Conservation (phyloP, 2,888 invertebrate species). For the Alloscopus bannaensis region DNA sequence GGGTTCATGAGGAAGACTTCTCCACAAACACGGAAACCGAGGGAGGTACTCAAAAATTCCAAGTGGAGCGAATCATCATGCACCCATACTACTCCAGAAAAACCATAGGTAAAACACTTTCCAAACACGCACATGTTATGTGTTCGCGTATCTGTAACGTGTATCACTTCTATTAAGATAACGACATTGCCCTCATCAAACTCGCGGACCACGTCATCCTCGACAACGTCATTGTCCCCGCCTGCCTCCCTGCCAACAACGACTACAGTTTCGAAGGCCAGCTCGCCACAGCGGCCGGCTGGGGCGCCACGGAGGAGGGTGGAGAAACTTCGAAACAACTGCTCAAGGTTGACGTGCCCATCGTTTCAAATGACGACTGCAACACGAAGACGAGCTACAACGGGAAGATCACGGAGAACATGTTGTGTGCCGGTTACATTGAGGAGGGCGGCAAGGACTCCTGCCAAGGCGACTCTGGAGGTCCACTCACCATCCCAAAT, state of each 20-base stretch:
- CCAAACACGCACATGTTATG: slow-evolving; percentile 11
- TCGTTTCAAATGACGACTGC: slow-evolving; percentile 67
- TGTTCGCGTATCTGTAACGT: too few relatives aligned
- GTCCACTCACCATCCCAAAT: slow-evolving; percentile 67
- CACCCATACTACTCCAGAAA: slow-evolving; percentile 63
- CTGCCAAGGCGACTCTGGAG: slow-evolving; percentile 47
- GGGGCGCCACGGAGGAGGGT: slow-evolving; percentile 65
- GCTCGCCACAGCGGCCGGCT: slow-evolving; percentile 56
- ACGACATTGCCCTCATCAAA: slow-evolving; percentile 67
- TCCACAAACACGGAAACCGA: slow-evolving; percentile 62
- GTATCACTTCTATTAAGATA: slow-evolving; percentile 26
- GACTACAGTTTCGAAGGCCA: slow-evolving; percentile 62
- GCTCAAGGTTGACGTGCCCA: slow-evolving; percentile 70
- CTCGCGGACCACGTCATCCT: slow-evolving; percentile 62
- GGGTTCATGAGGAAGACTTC: slow-evolving; percentile 68
- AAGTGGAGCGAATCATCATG: slow-evolving; percentile 62
- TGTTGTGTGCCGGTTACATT: slow-evolving; percentile 61
- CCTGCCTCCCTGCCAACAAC: slow-evolving; percentile 64
- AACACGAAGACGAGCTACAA: slow-evolving; percentile 64
- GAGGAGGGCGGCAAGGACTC: slow-evolving; percentile 53
- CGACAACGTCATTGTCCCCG: slow-evolving; percentile 64
- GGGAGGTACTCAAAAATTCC: slow-evolving; percentile 67
- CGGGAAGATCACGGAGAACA: slow-evolving; percentile 64
- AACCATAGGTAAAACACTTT: slow-evolving; percentile 45
- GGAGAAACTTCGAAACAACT: slow-evolving; percentile 59